phyloP scores from a whole-genome alignment of 2,113 vertebrate genomes.

The Trogon surrucura region DNA sequence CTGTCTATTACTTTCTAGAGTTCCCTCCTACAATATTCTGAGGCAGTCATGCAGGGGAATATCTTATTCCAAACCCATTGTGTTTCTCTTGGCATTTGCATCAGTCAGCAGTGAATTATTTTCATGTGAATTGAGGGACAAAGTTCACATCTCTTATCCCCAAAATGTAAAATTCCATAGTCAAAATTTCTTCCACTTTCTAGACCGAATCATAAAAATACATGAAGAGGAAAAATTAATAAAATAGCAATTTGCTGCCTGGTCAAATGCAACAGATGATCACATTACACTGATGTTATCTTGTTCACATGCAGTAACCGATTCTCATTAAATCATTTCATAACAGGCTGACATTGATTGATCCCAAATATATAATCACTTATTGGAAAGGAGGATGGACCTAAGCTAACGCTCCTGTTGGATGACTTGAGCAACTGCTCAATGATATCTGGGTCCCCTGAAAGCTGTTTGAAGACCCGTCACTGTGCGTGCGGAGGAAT shows the following conservation, averaged over 20 bases:
- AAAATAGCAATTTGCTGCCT: not conserved
- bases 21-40: not conserved
- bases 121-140: not conserved
- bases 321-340: not conserved
- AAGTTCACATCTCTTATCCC: not conserved
- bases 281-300: rapidly evolving
- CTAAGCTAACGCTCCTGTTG: not conserved
- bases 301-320: not conserved
- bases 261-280: not conserved
- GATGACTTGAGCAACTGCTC: not conserved
- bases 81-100: not conserved
- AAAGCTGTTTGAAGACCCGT: not conserved
- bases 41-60: not conserved
- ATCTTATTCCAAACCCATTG: not conserved
- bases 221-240: not conserved
- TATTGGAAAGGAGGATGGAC: not conserved
- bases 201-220: not conserved
- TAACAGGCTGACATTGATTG: not conserved
- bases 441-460: not conserved
- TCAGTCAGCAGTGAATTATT: not conserved
- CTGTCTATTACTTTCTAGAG: not conserved
- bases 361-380: not conserved
- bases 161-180: not conserved
- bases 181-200: not conserved
- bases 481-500: not conserved